Conservation (phyloP, 1,140 invertebrate genomes). For the Diploscapter pachys region DNA sequence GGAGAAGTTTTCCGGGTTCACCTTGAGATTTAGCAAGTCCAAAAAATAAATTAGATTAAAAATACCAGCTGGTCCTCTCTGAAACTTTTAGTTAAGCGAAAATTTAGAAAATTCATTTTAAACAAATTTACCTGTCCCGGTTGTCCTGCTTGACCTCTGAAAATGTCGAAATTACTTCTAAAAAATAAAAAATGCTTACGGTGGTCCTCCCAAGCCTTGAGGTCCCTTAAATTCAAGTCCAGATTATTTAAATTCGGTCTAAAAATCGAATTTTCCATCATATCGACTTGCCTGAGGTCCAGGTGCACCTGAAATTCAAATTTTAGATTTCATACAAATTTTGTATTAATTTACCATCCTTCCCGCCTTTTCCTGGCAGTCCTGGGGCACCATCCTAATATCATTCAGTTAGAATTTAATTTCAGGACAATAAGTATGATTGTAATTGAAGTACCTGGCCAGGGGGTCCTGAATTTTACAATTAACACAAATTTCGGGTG, state of each 20-base stretch:
- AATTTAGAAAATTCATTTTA: too few species aligned
- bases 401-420: too few species aligned
- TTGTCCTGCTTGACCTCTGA: slow-evolving; percentile 46
- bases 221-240: slow-evolving; percentile 45
- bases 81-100: too few species aligned
- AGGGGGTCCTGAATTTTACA: slow-evolving; percentile 26
- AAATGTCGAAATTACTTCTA: too few species aligned
- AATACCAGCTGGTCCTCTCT: too few species aligned
- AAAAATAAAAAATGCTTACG: background rate
- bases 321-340: too few species aligned
- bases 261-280: slow-evolving; percentile 34
- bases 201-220: slow-evolving; percentile 41
- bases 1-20: slow-evolving; percentile 53
- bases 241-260: slow-evolving; percentile 55
- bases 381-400: slow-evolving; percentile 50
- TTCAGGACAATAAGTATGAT: too few species aligned
- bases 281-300: slow-evolving; percentile 48
- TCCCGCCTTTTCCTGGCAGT: slow-evolving; percentile 50
- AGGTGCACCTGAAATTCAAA: background rate
- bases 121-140: slow-evolving; percentile 42
- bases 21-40: slow-evolving; percentile 44
- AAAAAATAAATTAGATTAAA: too few species aligned
- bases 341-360: slow-evolving; percentile 37
- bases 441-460: slow-evolving; percentile 22
- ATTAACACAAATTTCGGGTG: too few species aligned